phyloP scores from a whole-genome alignment of 2,113 vertebrate genomes.

The Rhinichthys klamathensis region DNA sequence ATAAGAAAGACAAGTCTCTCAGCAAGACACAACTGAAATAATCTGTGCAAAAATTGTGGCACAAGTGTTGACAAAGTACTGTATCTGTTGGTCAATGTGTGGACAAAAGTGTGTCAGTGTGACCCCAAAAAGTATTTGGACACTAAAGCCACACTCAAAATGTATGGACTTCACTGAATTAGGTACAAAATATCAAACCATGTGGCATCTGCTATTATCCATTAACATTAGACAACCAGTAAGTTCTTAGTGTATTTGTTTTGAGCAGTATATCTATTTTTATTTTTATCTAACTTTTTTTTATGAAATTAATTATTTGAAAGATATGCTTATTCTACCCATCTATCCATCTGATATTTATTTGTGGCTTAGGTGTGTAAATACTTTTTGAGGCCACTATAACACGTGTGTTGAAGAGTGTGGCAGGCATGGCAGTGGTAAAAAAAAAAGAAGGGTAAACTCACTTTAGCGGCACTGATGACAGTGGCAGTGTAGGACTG shows the following conservation, averaged over 20 bases:
- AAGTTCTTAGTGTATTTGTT: background rate
- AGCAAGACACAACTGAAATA: background rate
- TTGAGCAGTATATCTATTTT: background rate
- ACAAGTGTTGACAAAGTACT: background rate
- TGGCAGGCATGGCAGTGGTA: too few species aligned
- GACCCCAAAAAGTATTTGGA: background rate
- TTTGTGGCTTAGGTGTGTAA: background rate
- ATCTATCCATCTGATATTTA: background rate
- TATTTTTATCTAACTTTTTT: background rate
- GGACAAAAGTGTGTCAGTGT: background rate
- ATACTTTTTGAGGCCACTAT: background rate
- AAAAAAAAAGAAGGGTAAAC: slow-evolving; percentile 61
- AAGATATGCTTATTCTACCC: background rate
- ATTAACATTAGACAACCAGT: background rate
- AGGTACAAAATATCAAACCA: background rate
- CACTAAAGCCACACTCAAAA: background rate
- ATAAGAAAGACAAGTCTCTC: background rate
- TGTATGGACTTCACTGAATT: background rate
- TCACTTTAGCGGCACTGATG: slow-evolving; percentile 98
- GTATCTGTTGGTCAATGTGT: background rate
- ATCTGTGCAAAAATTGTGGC: background rate
- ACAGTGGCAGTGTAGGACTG: slow-evolving; percentile 99
- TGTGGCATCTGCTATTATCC: background rate
- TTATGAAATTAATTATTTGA: background rate
- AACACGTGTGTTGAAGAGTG: background rate